Percentiles rank a stretch among this genome's conserved stretches.
Conservation (phyloP, 2,888 invertebrate species). For the Cryptocheilus praepositus region DNA sequence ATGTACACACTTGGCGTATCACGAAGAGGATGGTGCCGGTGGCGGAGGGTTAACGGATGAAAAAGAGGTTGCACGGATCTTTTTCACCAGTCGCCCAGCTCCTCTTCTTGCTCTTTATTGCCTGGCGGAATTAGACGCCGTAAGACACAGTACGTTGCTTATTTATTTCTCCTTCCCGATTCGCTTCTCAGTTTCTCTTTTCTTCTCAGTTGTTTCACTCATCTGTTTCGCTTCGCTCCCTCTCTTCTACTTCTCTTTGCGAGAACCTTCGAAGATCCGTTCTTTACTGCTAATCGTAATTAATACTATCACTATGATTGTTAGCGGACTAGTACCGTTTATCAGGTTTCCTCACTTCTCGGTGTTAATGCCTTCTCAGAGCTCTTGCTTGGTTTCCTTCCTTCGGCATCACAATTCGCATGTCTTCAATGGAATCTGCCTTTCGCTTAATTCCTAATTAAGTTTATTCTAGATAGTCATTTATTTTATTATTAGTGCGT, state of each 20-base stretch:
- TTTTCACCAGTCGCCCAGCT: slow-evolving; percentile 15
- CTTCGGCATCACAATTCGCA: neutral
- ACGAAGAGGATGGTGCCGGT: no score
- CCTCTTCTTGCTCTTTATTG: slow-evolving; percentile 46
- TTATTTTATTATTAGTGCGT: slow-evolving; percentile 33
- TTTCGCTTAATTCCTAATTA: slow-evolving; percentile 10
- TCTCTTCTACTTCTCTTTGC: neutral
- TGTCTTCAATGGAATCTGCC: slow-evolving; percentile 16
- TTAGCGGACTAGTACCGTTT: slow-evolving; percentile 45
- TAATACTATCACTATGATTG: slow-evolving; percentile 56
- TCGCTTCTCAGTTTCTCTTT: slow-evolving; percentile 12
- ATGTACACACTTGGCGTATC: no score
- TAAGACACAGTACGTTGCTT: slow-evolving; percentile 60
- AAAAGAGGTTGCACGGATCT: neutral
- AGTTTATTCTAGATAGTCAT: slow-evolving; percentile 18
- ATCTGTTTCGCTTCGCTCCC: neutral
- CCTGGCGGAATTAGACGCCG: slow-evolving; percentile 50
- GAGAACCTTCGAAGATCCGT: slow-evolving; percentile 20
- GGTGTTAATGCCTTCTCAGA: no score
- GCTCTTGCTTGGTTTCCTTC: no score
- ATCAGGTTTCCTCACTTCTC: slow-evolving; percentile 1
- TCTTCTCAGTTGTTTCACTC: no score
- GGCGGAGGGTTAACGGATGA: slow-evolving; percentile 1
- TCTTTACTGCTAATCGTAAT: slow-evolving; percentile 29
- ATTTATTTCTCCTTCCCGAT: slow-evolving; percentile 36